Evolutionary conservation across 2,888 invertebrate genomes (phyloP).

Genomic region (Drosophila vallismaia): DNA sequence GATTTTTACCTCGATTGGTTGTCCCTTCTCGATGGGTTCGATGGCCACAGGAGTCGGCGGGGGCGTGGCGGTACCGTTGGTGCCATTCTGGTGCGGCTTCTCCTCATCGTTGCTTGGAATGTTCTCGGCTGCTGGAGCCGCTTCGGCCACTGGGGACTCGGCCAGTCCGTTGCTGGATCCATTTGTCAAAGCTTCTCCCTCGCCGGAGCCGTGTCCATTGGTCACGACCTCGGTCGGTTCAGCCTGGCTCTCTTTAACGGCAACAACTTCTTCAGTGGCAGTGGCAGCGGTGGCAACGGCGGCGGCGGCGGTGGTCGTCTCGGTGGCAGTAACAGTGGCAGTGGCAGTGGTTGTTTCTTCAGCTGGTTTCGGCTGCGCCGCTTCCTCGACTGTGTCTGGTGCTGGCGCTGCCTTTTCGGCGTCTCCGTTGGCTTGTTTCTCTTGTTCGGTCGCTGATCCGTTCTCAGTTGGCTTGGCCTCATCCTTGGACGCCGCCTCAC

Average conservation of each 20-base stretch:
- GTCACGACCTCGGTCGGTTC: conserved; percentile 62
- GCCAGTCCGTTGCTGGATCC: conserved; percentile 79
- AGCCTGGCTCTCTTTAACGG: conserved; percentile 52
- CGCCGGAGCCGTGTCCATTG: conserved; percentile 63
- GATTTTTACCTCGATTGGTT: conserved; percentile 82
- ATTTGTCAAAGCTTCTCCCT: conserved; percentile 55
- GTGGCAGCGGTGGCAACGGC: conserved; percentile 48
- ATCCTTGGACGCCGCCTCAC: conserved; percentile 47
- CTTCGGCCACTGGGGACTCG: conserved; percentile 63
- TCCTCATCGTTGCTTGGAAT: conserved; percentile 62
- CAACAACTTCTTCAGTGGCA: conserved; percentile 47
- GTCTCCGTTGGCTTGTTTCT: conserved; percentile 68
- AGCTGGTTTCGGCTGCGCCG: conserved; percentile 53
- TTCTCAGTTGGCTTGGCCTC: conserved; percentile 68
- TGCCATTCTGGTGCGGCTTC: conserved; percentile 78
- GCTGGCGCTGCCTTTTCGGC: conserved; percentile 50
- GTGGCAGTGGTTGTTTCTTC: conserved; percentile 46
- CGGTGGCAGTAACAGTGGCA: conserved; percentile 48
- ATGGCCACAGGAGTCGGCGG: conserved; percentile 74
- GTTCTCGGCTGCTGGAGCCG: conserved; percentile 54
- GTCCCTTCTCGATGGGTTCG: conserved; percentile 68
- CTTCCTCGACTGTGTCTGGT: conserved; percentile 59
- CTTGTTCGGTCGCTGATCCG: conserved; percentile 69
- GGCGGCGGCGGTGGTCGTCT: conserved; percentile 44
- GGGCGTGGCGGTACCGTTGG: conserved; percentile 69